A percentile compares a stretch with the other conserved stretches of the same genome.
Evolutionary conservation across 1,140 invertebrate genomes (phyloP).

Genomic region (Rhagoletis zephyria): DNA sequence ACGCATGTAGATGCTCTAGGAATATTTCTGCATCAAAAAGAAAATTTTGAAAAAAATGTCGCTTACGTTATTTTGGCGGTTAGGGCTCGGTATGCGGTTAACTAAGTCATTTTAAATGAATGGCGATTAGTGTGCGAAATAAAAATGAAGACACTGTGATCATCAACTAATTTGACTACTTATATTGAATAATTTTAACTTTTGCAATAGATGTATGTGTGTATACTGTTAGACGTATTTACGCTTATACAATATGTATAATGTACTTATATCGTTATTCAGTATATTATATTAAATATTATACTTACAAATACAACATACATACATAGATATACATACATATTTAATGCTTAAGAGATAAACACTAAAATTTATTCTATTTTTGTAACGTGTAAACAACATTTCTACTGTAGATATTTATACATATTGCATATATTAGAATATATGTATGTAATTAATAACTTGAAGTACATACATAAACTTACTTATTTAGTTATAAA

Average conservation of each 20-base stretch:
- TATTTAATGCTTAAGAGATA: background rate
- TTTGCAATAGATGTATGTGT: too few relatives aligned
- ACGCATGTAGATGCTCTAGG: too few relatives aligned
- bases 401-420: background rate
- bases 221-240: too few relatives aligned
- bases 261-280: too few relatives aligned
- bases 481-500: too few relatives aligned
- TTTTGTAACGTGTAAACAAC: background rate
- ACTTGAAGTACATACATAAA: too few relatives aligned
- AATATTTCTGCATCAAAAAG: too few relatives aligned
- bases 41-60: too few relatives aligned
- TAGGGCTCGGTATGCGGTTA: background rate
- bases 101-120: background rate
- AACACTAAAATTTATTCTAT: background rate
- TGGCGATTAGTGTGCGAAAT: background rate
- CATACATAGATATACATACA: background rate
- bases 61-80: too few relatives aligned
- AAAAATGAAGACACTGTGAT: conserved; percentile 32
- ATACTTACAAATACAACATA: background rate
- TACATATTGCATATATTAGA: background rate
- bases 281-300: too few relatives aligned
- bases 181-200: conserved; percentile 9
- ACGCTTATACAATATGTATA: too few relatives aligned
- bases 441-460: too few relatives aligned
- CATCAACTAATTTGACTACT: conserved; percentile 29